phyloP scores from a whole-genome alignment of 2,888 invertebrate species.

The Cheilosia vernalis region DNA sequence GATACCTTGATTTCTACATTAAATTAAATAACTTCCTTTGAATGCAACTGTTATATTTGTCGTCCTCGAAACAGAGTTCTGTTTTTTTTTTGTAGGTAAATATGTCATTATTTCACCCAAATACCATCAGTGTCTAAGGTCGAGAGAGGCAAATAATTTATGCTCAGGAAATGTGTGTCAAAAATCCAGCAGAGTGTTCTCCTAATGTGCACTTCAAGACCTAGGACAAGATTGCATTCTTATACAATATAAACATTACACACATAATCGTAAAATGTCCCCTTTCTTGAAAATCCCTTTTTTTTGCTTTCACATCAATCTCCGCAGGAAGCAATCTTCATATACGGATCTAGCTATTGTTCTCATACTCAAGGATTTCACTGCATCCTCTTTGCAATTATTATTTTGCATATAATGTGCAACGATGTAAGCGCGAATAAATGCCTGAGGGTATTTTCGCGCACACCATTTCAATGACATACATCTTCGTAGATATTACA shows the following conservation, averaged over 20 bases:
- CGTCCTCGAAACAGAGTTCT: no score
- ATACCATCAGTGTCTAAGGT: no score
- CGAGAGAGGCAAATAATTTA: no score
- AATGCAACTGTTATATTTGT: no score
- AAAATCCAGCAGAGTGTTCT: constrained; percentile 17
- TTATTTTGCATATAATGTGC: constrained; percentile 59
- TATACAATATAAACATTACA: constrained; percentile 26
- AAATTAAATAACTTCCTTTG: no score
- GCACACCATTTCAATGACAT: constrained; percentile 52
- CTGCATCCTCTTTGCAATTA: constrained; percentile 73
- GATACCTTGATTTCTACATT: no score
- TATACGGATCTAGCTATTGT: constrained; percentile 66
- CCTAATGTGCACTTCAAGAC: constrained; percentile 41
- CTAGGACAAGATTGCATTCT: constrained; percentile 56
- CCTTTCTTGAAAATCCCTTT: constrained; percentile 12
- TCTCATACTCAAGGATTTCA: constrained; percentile 30
- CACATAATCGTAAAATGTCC: constrained; percentile 50
- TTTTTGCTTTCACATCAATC: constrained; percentile 38
- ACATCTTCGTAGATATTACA: neutral
- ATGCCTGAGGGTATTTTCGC: constrained; percentile 73
- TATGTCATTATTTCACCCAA: no score
- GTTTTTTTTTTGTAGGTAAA: no score
- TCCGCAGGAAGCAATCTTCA: constrained; percentile 47
- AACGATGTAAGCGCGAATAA: constrained; percentile 72
- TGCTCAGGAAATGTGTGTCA: no score